phyloP scores from a whole-genome alignment of 1,140 invertebrate genomes.

The Armadillidium nasatum region DNA sequence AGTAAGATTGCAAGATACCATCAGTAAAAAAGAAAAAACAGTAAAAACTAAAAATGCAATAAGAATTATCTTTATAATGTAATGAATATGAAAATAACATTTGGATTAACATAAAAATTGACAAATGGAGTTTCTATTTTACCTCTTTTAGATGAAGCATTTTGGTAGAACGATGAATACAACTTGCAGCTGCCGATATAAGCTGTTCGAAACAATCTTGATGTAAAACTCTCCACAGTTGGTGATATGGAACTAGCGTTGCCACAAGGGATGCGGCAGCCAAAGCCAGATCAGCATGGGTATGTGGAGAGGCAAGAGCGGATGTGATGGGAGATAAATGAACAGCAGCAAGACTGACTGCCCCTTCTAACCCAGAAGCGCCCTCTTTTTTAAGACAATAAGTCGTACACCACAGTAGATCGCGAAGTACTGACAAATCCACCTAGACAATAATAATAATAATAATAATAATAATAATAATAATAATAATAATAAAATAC shows the following conservation, averaged over 20 bases:
- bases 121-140: no score
- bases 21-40: no score
- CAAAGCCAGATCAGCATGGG: background rate
- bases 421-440: background rate
- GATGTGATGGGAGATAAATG: background rate
- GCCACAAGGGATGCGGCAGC: background rate
- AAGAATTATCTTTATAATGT: no score
- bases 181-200: background rate
- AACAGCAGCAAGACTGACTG: background rate
- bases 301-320: background rate
- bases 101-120: no score
- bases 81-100: no score
- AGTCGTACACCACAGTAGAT: background rate
- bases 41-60: no score
- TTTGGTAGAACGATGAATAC: background rate
- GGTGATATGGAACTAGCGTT: background rate
- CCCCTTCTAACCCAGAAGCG: background rate
- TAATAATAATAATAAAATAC: no score
- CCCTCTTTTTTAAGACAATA: background rate
- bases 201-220: background rate
- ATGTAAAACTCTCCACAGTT: background rate
- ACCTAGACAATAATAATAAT: no score
- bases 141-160: background rate
- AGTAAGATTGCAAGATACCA: no score
- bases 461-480: no score